Evolutionary conservation across 2,888 invertebrate species (phyloP).

Genomic region (Amaurobius ferox): DNA sequence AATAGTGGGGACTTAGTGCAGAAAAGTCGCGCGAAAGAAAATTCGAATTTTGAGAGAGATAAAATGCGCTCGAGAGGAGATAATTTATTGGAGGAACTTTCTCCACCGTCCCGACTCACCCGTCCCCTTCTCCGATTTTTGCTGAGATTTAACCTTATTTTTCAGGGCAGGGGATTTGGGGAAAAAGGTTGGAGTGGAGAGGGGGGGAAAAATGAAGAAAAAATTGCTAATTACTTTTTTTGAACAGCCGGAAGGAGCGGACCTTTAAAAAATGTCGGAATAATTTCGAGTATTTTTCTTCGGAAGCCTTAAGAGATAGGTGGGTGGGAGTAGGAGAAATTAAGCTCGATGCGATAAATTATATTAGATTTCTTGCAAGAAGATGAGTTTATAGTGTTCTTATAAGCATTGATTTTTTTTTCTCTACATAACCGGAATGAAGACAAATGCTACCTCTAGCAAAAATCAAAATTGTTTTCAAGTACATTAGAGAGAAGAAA

Average conservation of each 20-base stretch:
- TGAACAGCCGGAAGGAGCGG: slow-evolving; percentile 15
- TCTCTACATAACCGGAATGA: slow-evolving; percentile 19
- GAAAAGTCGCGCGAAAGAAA: slow-evolving; percentile 55
- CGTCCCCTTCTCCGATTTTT: background rate
- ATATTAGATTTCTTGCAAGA: slow-evolving; percentile 20
- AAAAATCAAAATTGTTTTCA: background rate
- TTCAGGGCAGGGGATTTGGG: slow-evolving; percentile 40
- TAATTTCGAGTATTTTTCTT: slow-evolving; percentile 23
- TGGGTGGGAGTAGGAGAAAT: background rate
- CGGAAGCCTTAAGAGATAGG: slow-evolving; percentile 21
- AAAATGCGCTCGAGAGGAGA: slow-evolving; percentile 51
- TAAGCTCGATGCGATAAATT: slow-evolving; percentile 28
- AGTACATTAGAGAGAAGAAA: slow-evolving; percentile 9
- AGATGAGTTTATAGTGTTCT: slow-evolving; percentile 18
- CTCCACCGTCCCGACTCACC: background rate
- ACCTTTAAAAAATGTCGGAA: slow-evolving; percentile 26
- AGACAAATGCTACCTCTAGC: background rate
- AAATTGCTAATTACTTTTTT: slow-evolving; percentile 69
- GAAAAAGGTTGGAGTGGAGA: slow-evolving; percentile 19
- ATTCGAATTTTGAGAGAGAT: slow-evolving; percentile 66
- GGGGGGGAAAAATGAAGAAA: slow-evolving; percentile 31
- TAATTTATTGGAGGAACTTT: slow-evolving; percentile 59
- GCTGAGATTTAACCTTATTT: slow-evolving; percentile 70
- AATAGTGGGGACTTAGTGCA: slow-evolving; percentile 61
- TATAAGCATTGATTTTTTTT: slow-evolving; percentile 15